A percentile compares a stretch with the other conserved stretches of the same genome.
Conservation (phyloP, 2,888 invertebrate genomes). For the Heliconius ethilla region DNA sequence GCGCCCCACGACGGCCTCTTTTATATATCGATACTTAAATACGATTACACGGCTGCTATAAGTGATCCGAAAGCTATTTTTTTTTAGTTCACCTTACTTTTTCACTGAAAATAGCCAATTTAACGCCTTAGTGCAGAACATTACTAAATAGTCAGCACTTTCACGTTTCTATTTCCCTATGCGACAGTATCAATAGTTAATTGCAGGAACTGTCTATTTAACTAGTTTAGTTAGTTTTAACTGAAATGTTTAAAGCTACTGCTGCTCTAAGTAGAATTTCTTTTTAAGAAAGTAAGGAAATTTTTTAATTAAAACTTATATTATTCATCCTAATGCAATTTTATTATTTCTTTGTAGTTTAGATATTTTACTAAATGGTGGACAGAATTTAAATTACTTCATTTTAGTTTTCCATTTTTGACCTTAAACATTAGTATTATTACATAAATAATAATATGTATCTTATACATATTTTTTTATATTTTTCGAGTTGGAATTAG, state of each 20-base stretch:
- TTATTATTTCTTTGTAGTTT: background rate
- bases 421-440: background rate
- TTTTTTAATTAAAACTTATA: background rate
- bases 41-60: background rate
- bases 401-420: background rate
- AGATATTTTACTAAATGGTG: background rate
- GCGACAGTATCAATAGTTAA: background rate
- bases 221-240: slow-evolving; percentile 11
- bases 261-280: background rate
- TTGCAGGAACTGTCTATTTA: background rate
- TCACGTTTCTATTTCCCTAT: background rate
- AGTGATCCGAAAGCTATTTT: background rate
- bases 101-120: slow-evolving; percentile 1
- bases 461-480: background rate
- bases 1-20: too few species aligned
- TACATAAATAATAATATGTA: background rate
- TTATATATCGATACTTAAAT: background rate
- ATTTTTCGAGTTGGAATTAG: background rate
- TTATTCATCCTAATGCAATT: background rate
- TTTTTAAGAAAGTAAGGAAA: background rate
- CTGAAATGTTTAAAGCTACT: background rate
- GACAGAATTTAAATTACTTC: too few species aligned
- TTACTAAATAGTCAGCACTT: slow-evolving; percentile 1
- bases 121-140: slow-evolving; percentile 9
- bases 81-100: background rate